Evolutionary conservation across 2,888 invertebrate species (phyloP).

Genomic region (Drosophila differens): DNA sequence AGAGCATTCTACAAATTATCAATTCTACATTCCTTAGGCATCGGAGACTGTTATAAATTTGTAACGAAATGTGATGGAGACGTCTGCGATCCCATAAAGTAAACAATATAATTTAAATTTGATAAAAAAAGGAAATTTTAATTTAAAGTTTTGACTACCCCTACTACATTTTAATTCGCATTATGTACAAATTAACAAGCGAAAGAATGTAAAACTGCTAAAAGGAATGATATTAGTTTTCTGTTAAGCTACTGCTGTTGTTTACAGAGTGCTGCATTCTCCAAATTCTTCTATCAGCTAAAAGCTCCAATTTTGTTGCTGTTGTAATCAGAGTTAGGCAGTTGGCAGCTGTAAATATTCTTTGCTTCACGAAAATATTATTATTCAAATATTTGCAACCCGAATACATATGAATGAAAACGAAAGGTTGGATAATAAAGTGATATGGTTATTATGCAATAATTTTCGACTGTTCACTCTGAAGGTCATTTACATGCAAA

Average conservation of each 20-base stretch:
- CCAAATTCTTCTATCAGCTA: not conserved
- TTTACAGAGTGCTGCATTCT: not conserved
- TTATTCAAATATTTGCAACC: not conserved
- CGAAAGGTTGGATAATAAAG: constrained; percentile 13
- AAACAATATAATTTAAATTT: not conserved
- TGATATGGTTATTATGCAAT: constrained; percentile 10
- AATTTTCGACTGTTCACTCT: not conserved
- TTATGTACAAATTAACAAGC: not conserved
- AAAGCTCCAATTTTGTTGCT: not conserved
- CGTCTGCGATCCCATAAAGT: not conserved
- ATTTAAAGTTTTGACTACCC: not conserved
- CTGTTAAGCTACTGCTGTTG: not conserved
- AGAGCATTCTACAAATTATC: not conserved
- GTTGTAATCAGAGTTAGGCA: not conserved
- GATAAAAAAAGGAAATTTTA: not conserved
- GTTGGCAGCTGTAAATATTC: not conserved
- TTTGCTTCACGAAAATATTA: not conserved
- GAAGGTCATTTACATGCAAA: not conserved
- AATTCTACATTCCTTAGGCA: not conserved
- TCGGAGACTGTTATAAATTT: not conserved
- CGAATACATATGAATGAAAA: constrained; percentile 23
- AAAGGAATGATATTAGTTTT: not conserved
- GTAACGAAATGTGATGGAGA: not conserved
- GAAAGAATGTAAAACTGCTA: not conserved
- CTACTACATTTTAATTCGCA: not conserved